Evolutionary conservation across 2,888 invertebrate species (phyloP), one percentile per base, ranked within the genome.

Genomic region (Thymelicus sylvestris): DNA sequence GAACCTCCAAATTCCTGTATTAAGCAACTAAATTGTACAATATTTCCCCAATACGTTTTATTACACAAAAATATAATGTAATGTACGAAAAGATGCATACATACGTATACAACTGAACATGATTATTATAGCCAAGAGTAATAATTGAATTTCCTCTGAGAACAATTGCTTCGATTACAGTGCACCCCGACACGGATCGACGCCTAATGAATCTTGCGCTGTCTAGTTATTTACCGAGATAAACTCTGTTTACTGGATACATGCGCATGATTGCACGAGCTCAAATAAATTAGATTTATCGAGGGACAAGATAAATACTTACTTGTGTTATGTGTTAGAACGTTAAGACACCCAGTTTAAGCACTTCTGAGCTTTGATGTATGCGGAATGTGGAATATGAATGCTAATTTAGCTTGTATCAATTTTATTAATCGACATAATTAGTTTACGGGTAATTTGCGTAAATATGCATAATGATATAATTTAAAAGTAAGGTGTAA

Each of bases 121-220:
- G 31, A 63, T 63, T 67, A 52, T 50, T 52, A 47, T 47, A 64
- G 24, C 69, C 48, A 19, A 19, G 65, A 65, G 65, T 86, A 89
- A 90, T 91, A 93, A 93, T 92, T 92, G 91, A 92, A 92, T 92
- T 93, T 93, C 90, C 86, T 79, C 75, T 72, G 84, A 90, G 92
- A 93, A 93, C 93, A 92, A 93, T 93, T 91, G 92, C 91, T 87
- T 88, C 92, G 91, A 93, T 91, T 93, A 93, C 89, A 86, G 87
- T 86, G 85, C 83, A 83, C 84, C 83, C 83, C 86, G 87, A 89
- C 92, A 87, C 86, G 87, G 89, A 91, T 90, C 91, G 91, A 92
- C 89, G 91, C 90, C 90, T 92, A 93, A 93, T 93, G 93, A 93
- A 92, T 93, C 93, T 92, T 87, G 83, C 82, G 86, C 90, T 91